Base-by-base conservation (phyloP, 2,113 vertebrate species). In the Capra hircus region DNA sequence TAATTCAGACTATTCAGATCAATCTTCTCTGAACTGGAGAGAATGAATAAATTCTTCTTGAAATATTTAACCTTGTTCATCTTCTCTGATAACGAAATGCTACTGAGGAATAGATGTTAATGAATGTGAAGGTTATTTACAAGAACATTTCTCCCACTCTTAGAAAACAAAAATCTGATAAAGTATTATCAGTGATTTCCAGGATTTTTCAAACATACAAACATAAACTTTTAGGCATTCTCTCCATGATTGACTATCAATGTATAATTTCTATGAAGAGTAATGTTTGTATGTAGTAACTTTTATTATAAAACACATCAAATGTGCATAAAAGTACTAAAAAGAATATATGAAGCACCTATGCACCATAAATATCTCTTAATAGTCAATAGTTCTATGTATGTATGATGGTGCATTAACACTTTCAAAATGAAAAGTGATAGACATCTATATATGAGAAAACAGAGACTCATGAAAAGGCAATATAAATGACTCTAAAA, bases 371-470 rank as follows among this genome's bases (percentile, higher is more conserved):
- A 43, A 1, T 28, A 77, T 71, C 92, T 95, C 91, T 92, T 82
- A 60, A 67, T 55, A 92, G 88, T 55, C 23, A 89, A 67, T 50
- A 40, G n/a, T 84, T 90, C 64, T 88, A 12, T 77, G 55, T 88
- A 52, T 55, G 1, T 74, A 71, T 53, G 14, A 95, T 43, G 25
- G 30, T n/a, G 1, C 43, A 55, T 30, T 60, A 90, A n/a, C 57
- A 94, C 57, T 95, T 91, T 86, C 55, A 94, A 90, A 95, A 74
- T 33, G 21, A 95, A 96, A 97, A 94, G 30, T 53, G 17, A 95
- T 15, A 93, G 16, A 57, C 16, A 77, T 1, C 19, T 83, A 52
- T 27, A 78, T 57, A 55, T 59, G 21, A 92, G 88, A 74, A 88
- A 27, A 90, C 13, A 80, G 4, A 93, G 45, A 40, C 15, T 95